Evolutionary conservation across 1,140 invertebrate species (phyloP), one percentile per base, ranked within the genome.

Genomic region (Leptopilina clavipes): DNA sequence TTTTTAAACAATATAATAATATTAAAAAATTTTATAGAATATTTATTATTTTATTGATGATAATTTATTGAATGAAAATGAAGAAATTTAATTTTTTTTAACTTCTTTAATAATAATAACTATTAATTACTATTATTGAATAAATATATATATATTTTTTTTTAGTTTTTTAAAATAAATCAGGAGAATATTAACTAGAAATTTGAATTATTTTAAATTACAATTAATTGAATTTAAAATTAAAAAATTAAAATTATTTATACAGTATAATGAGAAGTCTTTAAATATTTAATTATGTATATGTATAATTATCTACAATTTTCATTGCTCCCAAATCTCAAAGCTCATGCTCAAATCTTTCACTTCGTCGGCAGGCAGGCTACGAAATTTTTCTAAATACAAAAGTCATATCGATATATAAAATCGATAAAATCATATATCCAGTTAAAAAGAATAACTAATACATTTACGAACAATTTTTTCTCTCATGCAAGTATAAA

Each of bases 251-350:
- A 65, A 40, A 43, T 74, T 25, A n/a, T 70, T 74, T 25, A n/a
- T 70, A 6, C 6, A 44, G 25, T 22, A 44, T 44, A 45, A 19
- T 45, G 45, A 70, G 14, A 45, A 12, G 12, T 18, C 45, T 45
- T 18, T 70, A 40, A 70, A 18, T 25, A 75, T 25, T 59, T 11
- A 22, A 70, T 11, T 48, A 59, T 48, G 12, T 43, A 12, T 44
- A 17, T 25, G 22, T 40, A 12, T 44, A 11, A 22, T 22, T 40
- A 75, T 45, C 56, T 45, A 70, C 59, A 70, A 70, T 70, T 70
- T 75, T 70, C 73, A 45, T 75, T 70, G 59, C 73, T 75, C 59
- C 73, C 59, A 25, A 75, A 70, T 75, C 70, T 37, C 5, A 45
- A 70, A 70, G 43, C 70, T 70, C 59, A 75, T 44, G 43, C 70